Conservation (phyloP, 1,140 invertebrate species). For the Megalopta genalis region DNA sequence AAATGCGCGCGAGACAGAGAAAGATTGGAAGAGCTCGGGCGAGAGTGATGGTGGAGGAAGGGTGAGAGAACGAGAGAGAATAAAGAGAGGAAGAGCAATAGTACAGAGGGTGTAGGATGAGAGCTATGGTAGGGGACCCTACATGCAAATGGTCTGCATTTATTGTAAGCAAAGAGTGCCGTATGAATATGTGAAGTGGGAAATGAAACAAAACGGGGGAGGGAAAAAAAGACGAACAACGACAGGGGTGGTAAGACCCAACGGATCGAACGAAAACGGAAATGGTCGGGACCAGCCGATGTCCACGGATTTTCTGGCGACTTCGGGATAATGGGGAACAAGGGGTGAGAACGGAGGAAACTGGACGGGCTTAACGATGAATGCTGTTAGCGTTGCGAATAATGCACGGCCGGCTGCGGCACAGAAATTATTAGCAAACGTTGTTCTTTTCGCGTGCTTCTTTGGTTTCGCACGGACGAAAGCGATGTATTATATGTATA, state of each 20-base stretch:
- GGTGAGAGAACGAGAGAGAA: too few species aligned
- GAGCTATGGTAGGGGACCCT: conserved; percentile 54
- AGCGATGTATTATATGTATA: too few species aligned
- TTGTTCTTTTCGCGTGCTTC: not conserved
- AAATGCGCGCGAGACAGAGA: too few species aligned
- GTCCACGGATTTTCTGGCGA: conserved; percentile 4
- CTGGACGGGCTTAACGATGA: conserved; percentile 21
- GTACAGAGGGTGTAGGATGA: not conserved
- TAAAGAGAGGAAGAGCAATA: too few species aligned
- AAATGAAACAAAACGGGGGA: conserved; percentile 69
- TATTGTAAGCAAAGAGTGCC: conserved; percentile 76
- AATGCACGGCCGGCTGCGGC: not conserved
- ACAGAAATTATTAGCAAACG: not conserved
- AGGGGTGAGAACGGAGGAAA: not conserved
- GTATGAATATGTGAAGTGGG: conserved; percentile 76
- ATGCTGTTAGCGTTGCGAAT: not conserved
- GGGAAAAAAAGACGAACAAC: conserved; percentile 19
- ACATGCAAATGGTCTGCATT: conserved; percentile 76
- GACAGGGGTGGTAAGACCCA: not conserved
- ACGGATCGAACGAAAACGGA: conserved; percentile 53
- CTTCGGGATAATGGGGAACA: not conserved
- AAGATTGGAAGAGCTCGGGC: too few species aligned
- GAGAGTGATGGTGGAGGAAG: too few species aligned
- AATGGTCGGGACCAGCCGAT: conserved; percentile 44
- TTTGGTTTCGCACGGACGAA: too few species aligned